Conservation (phyloP, 2,888 invertebrate species). For the Julus scanicus region DNA sequence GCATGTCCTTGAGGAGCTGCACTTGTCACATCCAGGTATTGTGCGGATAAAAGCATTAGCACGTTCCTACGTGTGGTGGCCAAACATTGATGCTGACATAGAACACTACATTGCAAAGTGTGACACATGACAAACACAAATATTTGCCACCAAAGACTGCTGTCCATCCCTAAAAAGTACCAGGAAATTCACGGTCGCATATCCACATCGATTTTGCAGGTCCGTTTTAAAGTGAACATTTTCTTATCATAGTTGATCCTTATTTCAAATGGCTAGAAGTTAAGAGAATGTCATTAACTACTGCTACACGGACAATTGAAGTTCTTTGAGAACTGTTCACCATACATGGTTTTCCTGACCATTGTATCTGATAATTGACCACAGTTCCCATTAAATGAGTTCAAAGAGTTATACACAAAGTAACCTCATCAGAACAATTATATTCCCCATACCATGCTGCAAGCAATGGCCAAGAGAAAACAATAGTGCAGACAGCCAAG, state of each 20-base stretch:
- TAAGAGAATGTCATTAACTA: neutral
- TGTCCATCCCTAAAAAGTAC: neutral
- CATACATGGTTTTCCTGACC: neutral
- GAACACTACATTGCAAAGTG: constrained; percentile 41
- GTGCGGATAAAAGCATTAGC: constrained; percentile 56
- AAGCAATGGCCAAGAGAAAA: constrained; percentile 9
- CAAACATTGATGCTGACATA: constrained; percentile 53
- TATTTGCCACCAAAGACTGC: neutral
- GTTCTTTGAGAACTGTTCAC: neutral
- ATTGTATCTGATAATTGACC: neutral
- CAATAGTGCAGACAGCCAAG: neutral
- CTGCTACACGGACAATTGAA: neutral
- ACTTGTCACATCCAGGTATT: constrained; percentile 56
- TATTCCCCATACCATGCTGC: constrained; percentile 23
- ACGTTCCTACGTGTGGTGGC: constrained; percentile 56
- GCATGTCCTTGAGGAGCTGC: too few species aligned
- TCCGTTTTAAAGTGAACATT: constrained; percentile 61
- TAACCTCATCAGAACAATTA: neutral
- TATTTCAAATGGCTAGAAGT: constrained; percentile 30
- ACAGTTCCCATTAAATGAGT: neutral
- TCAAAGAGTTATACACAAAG: neutral
- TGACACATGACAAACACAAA: neutral
- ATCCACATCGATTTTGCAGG: constrained; percentile 65
- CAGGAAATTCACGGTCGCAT: constrained; percentile 55
- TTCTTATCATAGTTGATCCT: constrained; percentile 21